These are phyloP conservation scores for Pseudonaja textilis DNA, from an alignment of 2,113 vertebrate species.

Conservation along the genomic window DNA sequence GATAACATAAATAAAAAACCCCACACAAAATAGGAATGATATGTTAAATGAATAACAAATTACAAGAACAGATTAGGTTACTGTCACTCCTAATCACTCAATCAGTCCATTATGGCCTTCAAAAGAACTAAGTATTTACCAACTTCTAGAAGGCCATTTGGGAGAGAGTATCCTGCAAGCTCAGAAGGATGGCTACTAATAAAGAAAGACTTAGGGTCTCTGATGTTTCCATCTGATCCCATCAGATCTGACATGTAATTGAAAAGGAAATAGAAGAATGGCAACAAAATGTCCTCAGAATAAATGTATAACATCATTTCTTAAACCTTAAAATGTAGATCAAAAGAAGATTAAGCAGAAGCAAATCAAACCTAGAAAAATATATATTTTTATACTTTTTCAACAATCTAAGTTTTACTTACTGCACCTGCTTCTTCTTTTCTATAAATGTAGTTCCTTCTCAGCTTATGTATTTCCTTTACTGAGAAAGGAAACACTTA, in stretches of 20 bases:
- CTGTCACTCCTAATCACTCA: neutral
- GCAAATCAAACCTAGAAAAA: neutral
- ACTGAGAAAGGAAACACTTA: constrained; percentile 4
- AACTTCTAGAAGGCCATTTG: neutral
- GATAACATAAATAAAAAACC: neutral
- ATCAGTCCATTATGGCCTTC: neutral
- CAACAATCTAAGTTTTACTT: constrained; percentile 21
- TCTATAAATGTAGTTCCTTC: neutral
- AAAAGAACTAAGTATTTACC: neutral
- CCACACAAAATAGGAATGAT: neutral
- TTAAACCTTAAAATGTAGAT: constrained; percentile 10
- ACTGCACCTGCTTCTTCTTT: constrained; percentile 8
- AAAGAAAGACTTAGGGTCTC: neutral
- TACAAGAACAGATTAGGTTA: neutral
- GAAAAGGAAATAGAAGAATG: constrained; percentile 34
- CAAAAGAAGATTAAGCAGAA: constrained; percentile 7
- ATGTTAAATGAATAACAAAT: neutral
- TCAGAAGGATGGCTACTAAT: neutral
- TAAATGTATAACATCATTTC: constrained; percentile 24
- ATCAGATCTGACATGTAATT: neutral
- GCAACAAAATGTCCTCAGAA: neutral
- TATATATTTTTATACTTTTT: neutral
- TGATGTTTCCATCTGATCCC: neutral
- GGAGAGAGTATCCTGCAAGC: neutral
- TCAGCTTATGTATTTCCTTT: constrained; percentile 4